phyloP scores from a whole-genome alignment of 2,797 vertebrate genomes.

The Allobates femoralis region DNA sequence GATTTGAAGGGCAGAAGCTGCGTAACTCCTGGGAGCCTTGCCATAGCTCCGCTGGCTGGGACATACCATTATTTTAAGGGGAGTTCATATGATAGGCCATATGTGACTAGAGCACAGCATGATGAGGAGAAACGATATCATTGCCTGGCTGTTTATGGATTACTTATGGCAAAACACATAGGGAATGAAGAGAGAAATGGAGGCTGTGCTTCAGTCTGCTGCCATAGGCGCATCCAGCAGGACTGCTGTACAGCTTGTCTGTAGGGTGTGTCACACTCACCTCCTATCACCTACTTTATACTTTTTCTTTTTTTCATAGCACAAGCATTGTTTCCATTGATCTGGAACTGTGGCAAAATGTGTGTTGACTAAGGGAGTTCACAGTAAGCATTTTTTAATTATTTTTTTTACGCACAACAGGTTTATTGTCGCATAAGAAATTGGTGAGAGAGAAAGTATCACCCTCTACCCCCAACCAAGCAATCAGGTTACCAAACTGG shows the following conservation, averaged over 20 bases:
- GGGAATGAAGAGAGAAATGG: background rate
- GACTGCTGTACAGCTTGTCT: too few species aligned
- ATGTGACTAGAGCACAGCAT: slow-evolving; percentile 28
- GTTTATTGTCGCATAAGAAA: background rate
- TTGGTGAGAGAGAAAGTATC: background rate
- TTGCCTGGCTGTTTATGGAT: background rate
- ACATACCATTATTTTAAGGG: slow-evolving; percentile 51
- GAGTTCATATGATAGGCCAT: slow-evolving; percentile 18
- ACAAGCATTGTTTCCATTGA: too few species aligned
- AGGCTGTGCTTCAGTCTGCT: background rate
- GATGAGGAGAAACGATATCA: background rate
- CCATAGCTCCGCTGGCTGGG: slow-evolving; percentile 56
- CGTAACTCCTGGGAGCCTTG: slow-evolving; percentile 62
- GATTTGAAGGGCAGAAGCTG: slow-evolving; percentile 62
- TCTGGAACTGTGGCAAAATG: too few species aligned
- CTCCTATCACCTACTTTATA: background rate
- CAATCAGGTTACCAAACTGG: background rate
- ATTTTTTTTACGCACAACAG: too few species aligned
- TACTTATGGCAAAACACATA: background rate
- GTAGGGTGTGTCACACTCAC: background rate
- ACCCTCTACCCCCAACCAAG: background rate
- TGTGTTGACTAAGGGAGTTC: too few species aligned
- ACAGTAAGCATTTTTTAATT: too few species aligned
- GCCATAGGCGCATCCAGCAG: background rate
- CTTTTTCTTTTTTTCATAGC: too few species aligned